phyloP scores from a whole-genome alignment of 92 coral and sea anemone genomes.

The Montipora capitata region DNA sequence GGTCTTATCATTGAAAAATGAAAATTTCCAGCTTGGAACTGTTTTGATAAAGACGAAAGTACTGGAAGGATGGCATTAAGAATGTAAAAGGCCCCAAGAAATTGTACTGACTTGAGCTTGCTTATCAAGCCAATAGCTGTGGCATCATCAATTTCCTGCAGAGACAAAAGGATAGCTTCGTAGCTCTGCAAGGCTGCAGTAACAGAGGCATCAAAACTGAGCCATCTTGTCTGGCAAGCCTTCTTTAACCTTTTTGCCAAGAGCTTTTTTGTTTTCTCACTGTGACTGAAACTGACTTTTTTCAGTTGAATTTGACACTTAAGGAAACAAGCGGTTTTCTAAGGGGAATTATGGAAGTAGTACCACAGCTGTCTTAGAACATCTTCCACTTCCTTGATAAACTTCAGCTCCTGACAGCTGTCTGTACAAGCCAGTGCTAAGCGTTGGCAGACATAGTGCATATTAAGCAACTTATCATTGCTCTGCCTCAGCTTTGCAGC shows the following conservation, averaged over 20 bases:
- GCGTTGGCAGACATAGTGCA: conserved; percentile 40
- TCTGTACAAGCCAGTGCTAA: conserved; percentile 42
- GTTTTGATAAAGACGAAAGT: too few relatives aligned
- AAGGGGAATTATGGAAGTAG: conserved; percentile 41
- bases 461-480: conserved; percentile 22
- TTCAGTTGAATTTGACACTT: too few relatives aligned
- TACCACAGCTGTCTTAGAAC: conserved; percentile 36
- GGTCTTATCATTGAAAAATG: too few relatives aligned
- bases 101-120: too few relatives aligned
- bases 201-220: conserved; percentile 26
- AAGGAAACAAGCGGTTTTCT: conserved; percentile 22
- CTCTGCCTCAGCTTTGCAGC: conserved; percentile 37
- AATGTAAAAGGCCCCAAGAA: too few relatives aligned
- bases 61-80: too few relatives aligned
- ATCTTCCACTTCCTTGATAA: conserved; percentile 35
- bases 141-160: conserved; percentile 21
- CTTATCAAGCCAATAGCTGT: background rate
- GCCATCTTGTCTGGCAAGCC: conserved; percentile 1
- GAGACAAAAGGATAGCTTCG: conserved; percentile 16
- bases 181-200: conserved; percentile 30
- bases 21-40: too few relatives aligned
- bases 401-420: conserved; percentile 36
- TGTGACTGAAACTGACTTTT: background rate
- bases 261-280: conserved; percentile 7
- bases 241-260: conserved; percentile 15